These are phyloP conservation scores for Drosophila pullipes DNA, from an alignment of 2,888 invertebrate genomes.

Conservation along the genomic window DNA sequence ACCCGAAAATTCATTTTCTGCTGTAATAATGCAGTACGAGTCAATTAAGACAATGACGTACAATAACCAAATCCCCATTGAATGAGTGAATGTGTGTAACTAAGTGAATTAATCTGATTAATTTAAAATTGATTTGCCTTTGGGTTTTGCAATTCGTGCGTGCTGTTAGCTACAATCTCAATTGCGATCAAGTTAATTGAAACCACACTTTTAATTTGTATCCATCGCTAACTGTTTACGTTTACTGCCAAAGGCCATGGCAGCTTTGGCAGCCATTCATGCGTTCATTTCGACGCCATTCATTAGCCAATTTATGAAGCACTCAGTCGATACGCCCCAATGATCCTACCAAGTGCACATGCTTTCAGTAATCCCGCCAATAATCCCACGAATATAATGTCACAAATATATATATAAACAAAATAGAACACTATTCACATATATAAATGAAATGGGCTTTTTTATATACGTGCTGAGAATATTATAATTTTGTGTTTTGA, in stretches of 20 bases:
- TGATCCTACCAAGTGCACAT: conserved; percentile 5
- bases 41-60: conserved; percentile 23
- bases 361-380: background rate
- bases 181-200: conserved; percentile 41
- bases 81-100: conserved; percentile 26
- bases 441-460: background rate
- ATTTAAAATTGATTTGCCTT: conserved; percentile 30
- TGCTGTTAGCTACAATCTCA: conserved; percentile 16
- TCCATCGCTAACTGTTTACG: conserved; percentile 4
- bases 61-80: conserved; percentile 26
- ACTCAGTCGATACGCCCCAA: conserved; percentile 34
- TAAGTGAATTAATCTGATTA: conserved; percentile 59
- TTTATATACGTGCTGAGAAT: background rate
- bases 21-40: conserved; percentile 18
- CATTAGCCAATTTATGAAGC: conserved; percentile 59
- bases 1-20: conserved; percentile 38
- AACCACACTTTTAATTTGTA: conserved; percentile 28
- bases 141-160: conserved; percentile 41
- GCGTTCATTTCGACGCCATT: conserved; percentile 41
- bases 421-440: background rate
- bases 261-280: conserved; percentile 41
- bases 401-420: background rate
- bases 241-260: conserved; percentile 3
- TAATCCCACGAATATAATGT: conserved; percentile 6
- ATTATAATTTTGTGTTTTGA: background rate